These are phyloP conservation scores for Brevimyrus niger DNA, from an alignment of 2,113 vertebrate genomes.

Conservation along the genomic window DNA sequence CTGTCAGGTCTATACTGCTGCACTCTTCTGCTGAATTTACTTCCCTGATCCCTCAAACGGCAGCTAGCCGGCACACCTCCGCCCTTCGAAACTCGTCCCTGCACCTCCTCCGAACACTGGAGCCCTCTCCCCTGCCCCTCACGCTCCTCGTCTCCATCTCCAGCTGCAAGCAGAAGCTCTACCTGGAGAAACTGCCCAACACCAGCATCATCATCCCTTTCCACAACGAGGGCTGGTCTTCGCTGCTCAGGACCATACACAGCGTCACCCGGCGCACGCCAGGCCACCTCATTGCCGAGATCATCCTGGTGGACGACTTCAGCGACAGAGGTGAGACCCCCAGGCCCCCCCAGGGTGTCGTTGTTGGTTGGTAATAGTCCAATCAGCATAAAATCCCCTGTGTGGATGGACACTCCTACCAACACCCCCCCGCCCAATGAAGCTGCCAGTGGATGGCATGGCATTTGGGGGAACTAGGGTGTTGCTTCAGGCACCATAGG, in stretches of 20 bases:
- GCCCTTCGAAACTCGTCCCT: background rate
- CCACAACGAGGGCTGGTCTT: slow-evolving; percentile 87
- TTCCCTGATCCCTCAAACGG: background rate
- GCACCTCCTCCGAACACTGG: background rate
- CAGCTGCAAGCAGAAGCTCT: slow-evolving; percentile 76
- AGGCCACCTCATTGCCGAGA: slow-evolving; percentile 69
- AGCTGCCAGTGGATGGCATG: background rate
- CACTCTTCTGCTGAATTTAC: background rate
- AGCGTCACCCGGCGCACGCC: slow-evolving; percentile 76
- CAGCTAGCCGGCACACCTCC: background rate
- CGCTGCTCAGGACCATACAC: slow-evolving; percentile 78
- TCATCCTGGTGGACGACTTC: slow-evolving; percentile 84
- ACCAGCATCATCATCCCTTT: slow-evolving; percentile 85
- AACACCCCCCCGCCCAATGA: background rate
- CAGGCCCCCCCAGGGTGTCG: too few relatives aligned
- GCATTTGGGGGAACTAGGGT: background rate
- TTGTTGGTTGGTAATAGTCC: background rate
- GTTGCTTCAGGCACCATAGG: background rate
- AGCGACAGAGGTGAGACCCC: slow-evolving; percentile 71
- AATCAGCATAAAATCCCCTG: background rate
- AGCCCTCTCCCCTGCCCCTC: background rate
- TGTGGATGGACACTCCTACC: too few relatives aligned
- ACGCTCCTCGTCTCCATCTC: background rate
- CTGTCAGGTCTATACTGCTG: background rate
- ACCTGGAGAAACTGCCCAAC: slow-evolving; percentile 73